These are phyloP conservation scores for Pterophyllum scalare DNA, from an alignment of 2,113 vertebrate species.

Conservation along the genomic window DNA sequence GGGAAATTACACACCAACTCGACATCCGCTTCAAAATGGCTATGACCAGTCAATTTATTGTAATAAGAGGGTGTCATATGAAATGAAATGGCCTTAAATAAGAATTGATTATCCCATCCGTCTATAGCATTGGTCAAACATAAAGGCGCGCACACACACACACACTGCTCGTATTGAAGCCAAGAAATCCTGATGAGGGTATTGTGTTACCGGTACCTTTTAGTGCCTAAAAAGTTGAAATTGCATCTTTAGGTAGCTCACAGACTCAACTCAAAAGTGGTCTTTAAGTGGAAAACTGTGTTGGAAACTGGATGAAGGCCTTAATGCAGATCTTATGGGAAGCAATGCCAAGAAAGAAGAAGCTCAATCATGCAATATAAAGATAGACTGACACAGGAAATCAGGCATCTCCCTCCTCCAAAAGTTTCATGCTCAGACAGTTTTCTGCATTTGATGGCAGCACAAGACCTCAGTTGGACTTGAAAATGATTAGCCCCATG, in stretches of 20 bases:
- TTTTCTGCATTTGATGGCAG: slow-evolving; percentile 46
- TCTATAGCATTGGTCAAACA: slow-evolving; percentile 48
- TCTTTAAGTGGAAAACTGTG: slow-evolving; percentile 62
- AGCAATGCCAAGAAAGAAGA: slow-evolving; percentile 40
- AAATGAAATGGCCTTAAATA: slow-evolving; percentile 72
- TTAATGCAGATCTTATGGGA: slow-evolving; percentile 61
- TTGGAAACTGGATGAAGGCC: slow-evolving; percentile 38
- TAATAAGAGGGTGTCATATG: slow-evolving; percentile 67
- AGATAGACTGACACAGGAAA: slow-evolving; percentile 5
- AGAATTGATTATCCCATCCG: slow-evolving; percentile 71
- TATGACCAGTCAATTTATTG: slow-evolving; percentile 63
- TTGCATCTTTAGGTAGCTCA: slow-evolving; percentile 57
- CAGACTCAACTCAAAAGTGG: slow-evolving; percentile 42
- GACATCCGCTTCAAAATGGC: slow-evolving; percentile 54
- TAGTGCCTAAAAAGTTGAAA: slow-evolving; percentile 60
- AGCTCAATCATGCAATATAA: slow-evolving; percentile 8
- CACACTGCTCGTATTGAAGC: slow-evolving; percentile 32
- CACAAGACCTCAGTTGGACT: neutral
- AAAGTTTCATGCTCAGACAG: neutral
- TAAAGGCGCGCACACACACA: slow-evolving; percentile 43
- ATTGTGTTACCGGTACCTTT: slow-evolving; percentile 65
- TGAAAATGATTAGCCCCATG: slow-evolving; percentile 29
- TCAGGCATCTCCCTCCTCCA: slow-evolving; percentile 20
- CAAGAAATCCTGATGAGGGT: slow-evolving; percentile 66
- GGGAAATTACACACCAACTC: slow-evolving; percentile 65